A percentile compares a stretch with the other conserved stretches of the same genome.
These are phyloP conservation scores for Petrocephalus zakoni DNA, from an alignment of 2,113 vertebrate genomes.

Conservation along the genomic window DNA sequence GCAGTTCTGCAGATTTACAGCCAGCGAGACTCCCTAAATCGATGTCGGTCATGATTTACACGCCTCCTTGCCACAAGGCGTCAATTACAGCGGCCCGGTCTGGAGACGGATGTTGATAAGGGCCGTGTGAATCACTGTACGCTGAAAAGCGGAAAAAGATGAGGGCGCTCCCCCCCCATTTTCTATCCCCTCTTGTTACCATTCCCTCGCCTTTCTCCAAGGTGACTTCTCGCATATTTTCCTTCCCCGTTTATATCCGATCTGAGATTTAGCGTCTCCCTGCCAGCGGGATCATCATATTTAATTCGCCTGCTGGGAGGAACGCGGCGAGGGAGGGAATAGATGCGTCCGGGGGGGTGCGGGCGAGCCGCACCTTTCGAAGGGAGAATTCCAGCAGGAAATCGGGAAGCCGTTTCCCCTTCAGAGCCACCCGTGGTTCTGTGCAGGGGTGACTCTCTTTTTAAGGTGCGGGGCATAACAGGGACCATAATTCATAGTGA, in stretches of 20 bases:
- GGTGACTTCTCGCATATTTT: constrained; percentile 24
- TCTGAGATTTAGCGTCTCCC: constrained; percentile 21
- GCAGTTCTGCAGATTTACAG: neutral
- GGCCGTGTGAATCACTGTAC: neutral
- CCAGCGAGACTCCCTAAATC: neutral
- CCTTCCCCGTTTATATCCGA: neutral
- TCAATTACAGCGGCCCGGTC: neutral
- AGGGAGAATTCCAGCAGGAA: neutral
- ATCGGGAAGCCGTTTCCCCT: neutral
- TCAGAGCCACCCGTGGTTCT: neutral
- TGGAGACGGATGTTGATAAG: neutral
- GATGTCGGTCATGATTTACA: neutral
- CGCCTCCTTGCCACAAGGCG: neutral
- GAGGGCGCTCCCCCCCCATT: neutral
- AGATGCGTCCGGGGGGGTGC: constrained; percentile 27
- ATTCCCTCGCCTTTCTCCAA: constrained; percentile 10
- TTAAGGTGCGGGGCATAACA: neutral
- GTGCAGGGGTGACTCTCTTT: neutral
- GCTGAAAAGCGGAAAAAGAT: neutral
- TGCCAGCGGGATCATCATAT: constrained; percentile 25
- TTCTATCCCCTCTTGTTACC: neutral
- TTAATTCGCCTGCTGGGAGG: constrained; percentile 28
- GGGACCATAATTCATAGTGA: neutral
- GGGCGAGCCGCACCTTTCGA: neutral
- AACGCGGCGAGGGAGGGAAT: neutral